These are phyloP conservation scores for Meloidogyne floridensis DNA, from an alignment of 1,140 invertebrate genomes.

Conservation along the genomic window DNA sequence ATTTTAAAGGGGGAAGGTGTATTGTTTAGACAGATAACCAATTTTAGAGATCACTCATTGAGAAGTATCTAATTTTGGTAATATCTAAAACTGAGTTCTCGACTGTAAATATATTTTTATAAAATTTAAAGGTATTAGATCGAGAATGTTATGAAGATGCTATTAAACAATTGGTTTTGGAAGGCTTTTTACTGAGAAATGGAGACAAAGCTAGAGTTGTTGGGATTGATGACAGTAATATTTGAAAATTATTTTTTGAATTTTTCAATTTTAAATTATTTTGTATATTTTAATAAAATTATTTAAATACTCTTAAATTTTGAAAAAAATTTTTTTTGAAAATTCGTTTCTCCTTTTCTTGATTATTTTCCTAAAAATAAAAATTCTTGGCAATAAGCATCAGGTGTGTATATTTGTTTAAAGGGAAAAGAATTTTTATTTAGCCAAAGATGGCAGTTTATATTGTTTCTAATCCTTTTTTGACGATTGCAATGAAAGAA, in stretches of 20 bases:
- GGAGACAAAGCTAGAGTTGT: slow-evolving; percentile 54
- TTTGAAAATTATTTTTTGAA: background rate
- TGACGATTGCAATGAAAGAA: background rate
- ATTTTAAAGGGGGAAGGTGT: too few species aligned
- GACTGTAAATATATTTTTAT: too few species aligned
- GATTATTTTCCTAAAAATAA: background rate
- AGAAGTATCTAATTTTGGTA: too few species aligned
- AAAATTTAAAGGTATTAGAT: background rate
- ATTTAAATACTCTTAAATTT: background rate
- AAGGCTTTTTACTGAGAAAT: slow-evolving; percentile 46
- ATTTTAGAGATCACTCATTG: too few species aligned
- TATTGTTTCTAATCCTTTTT: background rate
- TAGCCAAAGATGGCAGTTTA: background rate
- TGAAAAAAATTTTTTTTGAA: too few species aligned
- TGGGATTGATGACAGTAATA: background rate
- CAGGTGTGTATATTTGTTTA: background rate
- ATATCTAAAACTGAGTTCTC: too few species aligned
- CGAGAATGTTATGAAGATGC: slow-evolving; percentile 54
- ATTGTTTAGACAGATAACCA: too few species aligned
- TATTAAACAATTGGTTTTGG: slow-evolving; percentile 51
- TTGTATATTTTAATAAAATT: background rate
- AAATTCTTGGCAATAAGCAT: background rate
- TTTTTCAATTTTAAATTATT: slow-evolving; percentile 12
- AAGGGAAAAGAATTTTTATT: background rate
- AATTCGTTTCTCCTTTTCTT: background rate